phyloP scores from a whole-genome alignment of 2,797 vertebrate genomes.

The Cynopterus sphinx region DNA sequence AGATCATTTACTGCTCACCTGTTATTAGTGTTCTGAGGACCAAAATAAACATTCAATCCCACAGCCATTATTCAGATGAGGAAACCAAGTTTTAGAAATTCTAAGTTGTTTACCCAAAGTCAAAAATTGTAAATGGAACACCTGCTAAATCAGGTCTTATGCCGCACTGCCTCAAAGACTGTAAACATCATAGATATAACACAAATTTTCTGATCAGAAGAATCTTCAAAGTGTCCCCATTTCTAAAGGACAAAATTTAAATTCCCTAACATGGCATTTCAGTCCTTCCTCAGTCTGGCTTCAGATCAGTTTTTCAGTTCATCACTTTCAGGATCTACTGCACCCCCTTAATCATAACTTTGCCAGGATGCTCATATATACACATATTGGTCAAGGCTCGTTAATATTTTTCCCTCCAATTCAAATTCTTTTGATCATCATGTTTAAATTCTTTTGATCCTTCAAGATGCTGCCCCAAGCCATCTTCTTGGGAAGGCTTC shows the following conservation, averaged over 20 bases:
- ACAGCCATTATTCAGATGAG: neutral
- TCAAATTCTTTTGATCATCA: neutral
- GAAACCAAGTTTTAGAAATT: neutral
- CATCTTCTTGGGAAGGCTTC: neutral
- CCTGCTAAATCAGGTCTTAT: neutral
- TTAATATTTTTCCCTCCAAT: neutral
- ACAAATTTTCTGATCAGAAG: neutral
- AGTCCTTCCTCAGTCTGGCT: neutral
- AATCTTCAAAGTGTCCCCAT: neutral
- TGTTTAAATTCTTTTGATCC: neutral
- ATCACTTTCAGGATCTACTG: neutral
- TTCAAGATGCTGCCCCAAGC: neutral
- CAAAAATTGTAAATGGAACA: neutral
- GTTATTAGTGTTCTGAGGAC: neutral
- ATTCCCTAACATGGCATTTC: neutral
- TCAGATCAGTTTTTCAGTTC: neutral
- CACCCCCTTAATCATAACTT: neutral
- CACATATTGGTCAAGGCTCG: neutral
- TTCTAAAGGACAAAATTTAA: neutral
- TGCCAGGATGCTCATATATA: neutral
- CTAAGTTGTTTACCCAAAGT: neutral
- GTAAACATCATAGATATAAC: neutral
- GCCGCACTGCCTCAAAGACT: neutral
- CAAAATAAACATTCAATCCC: neutral
- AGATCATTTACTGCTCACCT: neutral